Evolutionary conservation across 2,113 vertebrate species (phyloP), one percentile per base, ranked within the genome.

Genomic region (Platycercus adscitus): DNA sequence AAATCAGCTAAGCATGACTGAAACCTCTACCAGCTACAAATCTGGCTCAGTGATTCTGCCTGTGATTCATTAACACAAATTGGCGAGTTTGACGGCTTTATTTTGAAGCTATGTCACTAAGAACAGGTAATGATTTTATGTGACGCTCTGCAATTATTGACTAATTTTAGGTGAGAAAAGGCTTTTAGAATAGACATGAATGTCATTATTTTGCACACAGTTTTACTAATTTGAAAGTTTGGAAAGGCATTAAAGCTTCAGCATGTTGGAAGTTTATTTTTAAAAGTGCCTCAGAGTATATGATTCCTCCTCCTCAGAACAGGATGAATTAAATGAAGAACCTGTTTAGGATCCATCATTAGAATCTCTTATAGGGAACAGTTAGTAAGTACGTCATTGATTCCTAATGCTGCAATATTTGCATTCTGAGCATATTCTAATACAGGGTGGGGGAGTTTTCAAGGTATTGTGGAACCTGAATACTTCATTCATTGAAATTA

Each of bases 111-210:
- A 23, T 66, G 37, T 86, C 90, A 86, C 17, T 61, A 95, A 70
- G 66, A 92, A 31, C 52, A 88, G n/a, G 56, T 31, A 94, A 65
- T 70, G 52, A 93, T 93, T 96, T 92, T 70, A 55, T 64, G 64
- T 72, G 73, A 66, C 7, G 16, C 50, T 89, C 31, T 49, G 31
- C n/a, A 96, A 94, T 96, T 95, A 91, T 81, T 93, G 88, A 72
- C 69, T 95, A 91, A 95, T 96, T 95, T 80, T 87, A 91, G 35
- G 68, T 39, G n/a, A 49, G 55, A 88, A 89, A 88, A 95, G 26
- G 33, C 44, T 94, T 92, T 93, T 56, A 65, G 65, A 78, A 37
- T 46, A 88, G 88, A 55, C 68, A 47, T 4, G n/a, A 66, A 3
- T 81, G 50, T 7, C 49, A 66, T 81, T 88, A 53, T 88, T 76